A percentile compares a stretch with the other conserved stretches of the same genome.
phyloP scores from a whole-genome alignment of 2,113 vertebrate species.

The Patagioenas fasciata region DNA sequence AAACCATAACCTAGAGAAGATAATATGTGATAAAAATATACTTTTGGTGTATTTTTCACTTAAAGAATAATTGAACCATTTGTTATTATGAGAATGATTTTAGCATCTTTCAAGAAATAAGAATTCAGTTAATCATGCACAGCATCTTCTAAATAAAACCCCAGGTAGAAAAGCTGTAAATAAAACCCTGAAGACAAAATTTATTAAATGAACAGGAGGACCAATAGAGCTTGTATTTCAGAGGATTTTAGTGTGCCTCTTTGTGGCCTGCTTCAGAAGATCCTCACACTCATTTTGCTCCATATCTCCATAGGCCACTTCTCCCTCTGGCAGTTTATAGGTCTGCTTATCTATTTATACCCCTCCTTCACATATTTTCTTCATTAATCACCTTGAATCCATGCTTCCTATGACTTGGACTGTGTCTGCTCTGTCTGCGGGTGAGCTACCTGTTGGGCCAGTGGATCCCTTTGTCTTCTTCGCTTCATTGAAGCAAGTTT shows the following conservation, averaged over 20 bases:
- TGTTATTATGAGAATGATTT: not conserved
- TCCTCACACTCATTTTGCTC: not conserved
- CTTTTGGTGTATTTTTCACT: not conserved
- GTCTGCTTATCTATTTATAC: not conserved
- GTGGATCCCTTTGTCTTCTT: rapidly evolving
- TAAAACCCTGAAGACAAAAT: not conserved
- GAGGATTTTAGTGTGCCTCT: not conserved
- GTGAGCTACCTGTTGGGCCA: not conserved
- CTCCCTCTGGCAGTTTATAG: not conserved
- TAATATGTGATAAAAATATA: not conserved
- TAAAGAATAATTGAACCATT: not conserved
- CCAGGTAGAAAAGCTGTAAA: not conserved
- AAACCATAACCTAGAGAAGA: not conserved
- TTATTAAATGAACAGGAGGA: not conserved
- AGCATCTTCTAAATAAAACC: not conserved
- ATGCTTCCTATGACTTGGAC: rapidly evolving
- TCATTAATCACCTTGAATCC: not conserved
- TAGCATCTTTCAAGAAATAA: not conserved
- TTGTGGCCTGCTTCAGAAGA: not conserved
- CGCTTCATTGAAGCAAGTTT: rapidly evolving
- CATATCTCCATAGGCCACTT: rapidly evolving
- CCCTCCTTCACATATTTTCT: not conserved
- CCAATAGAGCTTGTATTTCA: not conserved
- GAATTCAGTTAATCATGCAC: not conserved
- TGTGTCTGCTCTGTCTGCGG: not conserved